phyloP scores from a whole-genome alignment of 2,797 vertebrate species.

The Bradypodion ventrale region DNA sequence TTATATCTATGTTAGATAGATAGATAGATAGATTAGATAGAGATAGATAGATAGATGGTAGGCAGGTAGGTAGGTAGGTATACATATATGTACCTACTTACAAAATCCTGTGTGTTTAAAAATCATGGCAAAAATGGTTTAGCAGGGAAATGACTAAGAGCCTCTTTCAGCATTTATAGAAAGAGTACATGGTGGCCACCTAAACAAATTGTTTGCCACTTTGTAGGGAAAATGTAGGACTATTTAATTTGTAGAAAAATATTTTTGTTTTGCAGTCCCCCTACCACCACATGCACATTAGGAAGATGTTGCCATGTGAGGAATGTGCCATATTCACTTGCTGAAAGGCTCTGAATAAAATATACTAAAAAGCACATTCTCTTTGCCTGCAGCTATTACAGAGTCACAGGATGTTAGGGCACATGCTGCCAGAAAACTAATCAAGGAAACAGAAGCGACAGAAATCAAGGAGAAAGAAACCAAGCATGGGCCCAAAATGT shows the following conservation, averaged over 20 bases:
- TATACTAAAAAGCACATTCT: background rate
- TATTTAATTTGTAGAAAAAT: background rate
- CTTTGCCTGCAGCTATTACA: background rate
- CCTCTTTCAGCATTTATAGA: background rate
- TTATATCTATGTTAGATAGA: no score
- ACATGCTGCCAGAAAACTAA: background rate
- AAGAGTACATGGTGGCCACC: background rate
- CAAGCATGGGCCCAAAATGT: background rate
- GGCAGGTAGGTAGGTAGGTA: no score
- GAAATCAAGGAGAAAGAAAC: background rate
- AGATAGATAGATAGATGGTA: no score
- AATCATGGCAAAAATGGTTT: no score
- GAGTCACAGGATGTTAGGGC: background rate
- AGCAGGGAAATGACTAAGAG: no score
- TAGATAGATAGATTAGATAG: no score
- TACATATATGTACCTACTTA: no score
- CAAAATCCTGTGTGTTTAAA: no score
- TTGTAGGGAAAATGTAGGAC: background rate
- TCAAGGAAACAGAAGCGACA: slow-evolving; percentile 1
- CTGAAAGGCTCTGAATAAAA: background rate
- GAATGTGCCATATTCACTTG: background rate
- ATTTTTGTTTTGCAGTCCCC: background rate
- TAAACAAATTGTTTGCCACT: background rate
- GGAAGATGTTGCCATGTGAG: background rate
- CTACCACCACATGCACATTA: background rate